These are phyloP conservation scores for Strigamia crassipes DNA, from an alignment of 2,888 invertebrate species.

Conservation along the genomic window DNA sequence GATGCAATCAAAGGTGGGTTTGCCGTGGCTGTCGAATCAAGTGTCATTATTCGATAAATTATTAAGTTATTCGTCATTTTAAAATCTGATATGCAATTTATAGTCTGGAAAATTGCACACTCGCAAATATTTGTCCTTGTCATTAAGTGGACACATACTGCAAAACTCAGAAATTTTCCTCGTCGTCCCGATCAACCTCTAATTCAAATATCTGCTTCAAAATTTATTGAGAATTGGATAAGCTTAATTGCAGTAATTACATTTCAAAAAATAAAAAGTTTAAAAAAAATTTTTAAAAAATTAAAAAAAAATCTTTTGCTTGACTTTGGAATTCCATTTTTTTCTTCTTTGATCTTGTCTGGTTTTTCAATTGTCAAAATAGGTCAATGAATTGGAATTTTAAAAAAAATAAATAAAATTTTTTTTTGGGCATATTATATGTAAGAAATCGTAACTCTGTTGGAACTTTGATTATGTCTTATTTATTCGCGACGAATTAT, in stretches of 20 bases:
- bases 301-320: background rate
- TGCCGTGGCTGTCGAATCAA: background rate
- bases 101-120: background rate
- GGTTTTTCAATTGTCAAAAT: background rate
- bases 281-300: too few species aligned
- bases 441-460: background rate
- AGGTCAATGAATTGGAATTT: slow-evolving; percentile 13
- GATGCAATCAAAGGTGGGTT: background rate
- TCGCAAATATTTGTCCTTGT: background rate
- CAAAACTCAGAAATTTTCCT: background rate
- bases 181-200: background rate
- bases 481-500: background rate
- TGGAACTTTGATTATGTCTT: background rate
- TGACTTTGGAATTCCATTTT: slow-evolving; percentile 2
- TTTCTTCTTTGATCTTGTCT: background rate
- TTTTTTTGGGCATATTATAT: background rate
- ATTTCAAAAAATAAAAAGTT: background rate
- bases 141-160: background rate
- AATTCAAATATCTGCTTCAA: background rate
- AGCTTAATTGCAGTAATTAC: background rate
- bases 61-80: background rate
- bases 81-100: background rate
- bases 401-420: too few species aligned
- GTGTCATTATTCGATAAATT: background rate
- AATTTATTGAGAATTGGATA: background rate